These are phyloP conservation scores for Phrynosoma blainvillii DNA, from an alignment of 2,113 vertebrate genomes.

Conservation along the genomic window DNA sequence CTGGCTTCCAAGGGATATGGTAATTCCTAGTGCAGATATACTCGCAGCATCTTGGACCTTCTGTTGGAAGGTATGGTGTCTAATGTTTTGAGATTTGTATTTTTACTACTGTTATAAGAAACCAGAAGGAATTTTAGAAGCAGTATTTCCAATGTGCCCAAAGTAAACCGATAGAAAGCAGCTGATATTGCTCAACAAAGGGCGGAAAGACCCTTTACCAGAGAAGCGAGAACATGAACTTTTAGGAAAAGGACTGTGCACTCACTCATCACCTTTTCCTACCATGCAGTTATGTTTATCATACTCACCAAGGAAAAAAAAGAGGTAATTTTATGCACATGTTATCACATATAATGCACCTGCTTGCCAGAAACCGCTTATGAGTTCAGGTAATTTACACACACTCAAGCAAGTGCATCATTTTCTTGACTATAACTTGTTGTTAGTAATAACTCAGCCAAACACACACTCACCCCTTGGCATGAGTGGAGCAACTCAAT, in stretches of 20 bases:
- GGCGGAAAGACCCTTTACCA: background rate
- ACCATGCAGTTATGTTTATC: conserved; percentile 9
- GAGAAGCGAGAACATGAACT: background rate
- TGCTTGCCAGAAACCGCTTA: accelerated
- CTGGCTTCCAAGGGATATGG: background rate
- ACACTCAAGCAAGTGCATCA: background rate
- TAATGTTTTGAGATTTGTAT: background rate
- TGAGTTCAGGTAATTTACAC: conserved; percentile 27
- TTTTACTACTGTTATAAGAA: background rate
- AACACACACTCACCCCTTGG: conserved; percentile 43
- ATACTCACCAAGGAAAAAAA: conserved; percentile 14
- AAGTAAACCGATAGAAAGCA: background rate
- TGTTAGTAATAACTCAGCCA: conserved; percentile 53
- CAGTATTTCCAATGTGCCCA: background rate
- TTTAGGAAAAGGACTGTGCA: background rate
- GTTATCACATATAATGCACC: background rate
- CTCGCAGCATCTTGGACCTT: background rate
- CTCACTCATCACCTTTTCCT: background rate
- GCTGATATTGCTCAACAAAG: background rate
- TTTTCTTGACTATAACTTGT: background rate
- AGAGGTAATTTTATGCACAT: conserved; percentile 26
- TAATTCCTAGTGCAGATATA: background rate
- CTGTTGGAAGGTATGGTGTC: background rate
- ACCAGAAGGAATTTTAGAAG: background rate
- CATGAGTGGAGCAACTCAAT: conserved; percentile 49